These are phyloP conservation scores for Cheilosia grossa DNA, from an alignment of 2,888 invertebrate species.

Conservation along the genomic window DNA sequence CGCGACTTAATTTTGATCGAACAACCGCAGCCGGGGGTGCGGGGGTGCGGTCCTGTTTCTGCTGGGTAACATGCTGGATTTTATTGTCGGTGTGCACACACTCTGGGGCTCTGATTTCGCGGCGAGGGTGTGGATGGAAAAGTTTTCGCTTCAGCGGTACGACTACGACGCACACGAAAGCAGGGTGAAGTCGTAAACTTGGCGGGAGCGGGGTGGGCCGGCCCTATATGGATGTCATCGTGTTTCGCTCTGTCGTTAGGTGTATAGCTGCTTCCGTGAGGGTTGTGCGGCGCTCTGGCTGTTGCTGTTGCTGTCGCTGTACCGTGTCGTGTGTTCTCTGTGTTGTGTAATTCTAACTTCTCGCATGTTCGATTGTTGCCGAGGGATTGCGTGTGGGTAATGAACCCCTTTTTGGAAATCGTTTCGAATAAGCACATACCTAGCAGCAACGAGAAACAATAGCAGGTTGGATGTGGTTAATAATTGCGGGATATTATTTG, in stretches of 20 bases:
- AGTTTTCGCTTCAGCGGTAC: slow-evolving; percentile 62
- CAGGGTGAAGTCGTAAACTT: slow-evolving; percentile 68
- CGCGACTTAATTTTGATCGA: slow-evolving; percentile 75
- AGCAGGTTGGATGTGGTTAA: slow-evolving; percentile 74
- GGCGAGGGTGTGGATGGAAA: slow-evolving; percentile 57
- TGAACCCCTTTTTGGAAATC: slow-evolving; percentile 74
- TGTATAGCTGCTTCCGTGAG: slow-evolving; percentile 56
- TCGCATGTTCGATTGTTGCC: slow-evolving; percentile 74
- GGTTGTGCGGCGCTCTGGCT: slow-evolving; percentile 41
- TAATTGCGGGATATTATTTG: slow-evolving; percentile 74
- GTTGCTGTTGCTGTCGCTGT: slow-evolving; percentile 3
- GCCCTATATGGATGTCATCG: slow-evolving; percentile 67
- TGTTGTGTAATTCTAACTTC: slow-evolving; percentile 74
- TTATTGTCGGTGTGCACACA: slow-evolving; percentile 75
- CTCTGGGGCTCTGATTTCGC: slow-evolving; percentile 64
- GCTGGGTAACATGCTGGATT: slow-evolving; percentile 71
- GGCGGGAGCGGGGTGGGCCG: slow-evolving; percentile 39
- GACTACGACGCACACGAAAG: slow-evolving; percentile 30
- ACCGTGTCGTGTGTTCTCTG: slow-evolving; percentile 29
- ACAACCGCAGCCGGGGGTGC: slow-evolving; percentile 54
- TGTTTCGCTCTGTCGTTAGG: slow-evolving; percentile 40
- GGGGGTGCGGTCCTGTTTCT: slow-evolving; percentile 62
- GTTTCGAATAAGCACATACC: slow-evolving; percentile 75
- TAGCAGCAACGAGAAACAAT: slow-evolving; percentile 67
- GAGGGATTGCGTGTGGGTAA: slow-evolving; percentile 73